phyloP scores from a whole-genome alignment of 2,797 vertebrate species.

The Gallinago solitaria region DNA sequence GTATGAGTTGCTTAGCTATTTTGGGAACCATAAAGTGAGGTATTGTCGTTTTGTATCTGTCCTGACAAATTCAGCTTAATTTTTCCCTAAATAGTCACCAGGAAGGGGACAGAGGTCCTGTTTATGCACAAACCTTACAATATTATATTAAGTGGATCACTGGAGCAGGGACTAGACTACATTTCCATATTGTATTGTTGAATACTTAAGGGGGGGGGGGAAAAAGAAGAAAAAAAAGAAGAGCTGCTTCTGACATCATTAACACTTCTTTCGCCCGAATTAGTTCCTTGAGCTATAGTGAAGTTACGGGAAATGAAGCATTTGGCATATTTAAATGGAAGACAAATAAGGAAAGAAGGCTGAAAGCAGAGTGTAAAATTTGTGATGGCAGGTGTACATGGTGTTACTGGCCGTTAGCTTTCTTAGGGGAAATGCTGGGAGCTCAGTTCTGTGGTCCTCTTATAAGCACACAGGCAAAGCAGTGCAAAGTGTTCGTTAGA shows the following conservation, averaged over 20 bases:
- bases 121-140: neutral
- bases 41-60: neutral
- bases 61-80: neutral
- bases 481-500: neutral
- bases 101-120: neutral
- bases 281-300: neutral
- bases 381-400: neutral
- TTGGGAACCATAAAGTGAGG: neutral
- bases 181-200: neutral
- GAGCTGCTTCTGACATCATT: neutral
- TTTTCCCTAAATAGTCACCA: neutral
- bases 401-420: neutral
- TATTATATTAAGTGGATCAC: neutral
- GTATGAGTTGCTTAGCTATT: neutral
- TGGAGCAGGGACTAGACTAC: neutral
- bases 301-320: neutral
- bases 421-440: neutral
- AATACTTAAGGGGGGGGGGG: neutral
- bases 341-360: neutral
- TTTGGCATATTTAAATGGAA: neutral
- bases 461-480: neutral
- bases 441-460: neutral
- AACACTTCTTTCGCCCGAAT: neutral
- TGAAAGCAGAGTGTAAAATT: neutral
- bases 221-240: no score